Conservation (phyloP, 2,888 invertebrate species). For the Torymus texanus region DNA sequence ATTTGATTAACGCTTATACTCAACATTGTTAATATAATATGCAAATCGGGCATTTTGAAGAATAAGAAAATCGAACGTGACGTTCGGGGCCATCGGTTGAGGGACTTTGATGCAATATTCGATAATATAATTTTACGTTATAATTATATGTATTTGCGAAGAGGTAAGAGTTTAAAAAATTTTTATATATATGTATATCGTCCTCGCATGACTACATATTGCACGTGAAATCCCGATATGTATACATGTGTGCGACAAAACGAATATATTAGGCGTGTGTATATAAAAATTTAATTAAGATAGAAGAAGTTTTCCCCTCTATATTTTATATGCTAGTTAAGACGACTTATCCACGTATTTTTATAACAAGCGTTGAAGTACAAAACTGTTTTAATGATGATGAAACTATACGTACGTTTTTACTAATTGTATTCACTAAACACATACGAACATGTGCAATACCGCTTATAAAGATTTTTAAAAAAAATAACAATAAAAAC, state of each 20-base stretch:
- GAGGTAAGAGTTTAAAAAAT: constrained; percentile 14
- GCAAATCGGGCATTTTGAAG: neutral
- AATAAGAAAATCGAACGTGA: constrained; percentile 56
- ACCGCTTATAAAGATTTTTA: neutral
- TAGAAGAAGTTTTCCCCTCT: constrained; percentile 6
- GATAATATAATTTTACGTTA: constrained; percentile 53
- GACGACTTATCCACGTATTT: neutral
- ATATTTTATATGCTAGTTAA: constrained; percentile 17
- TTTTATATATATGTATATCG: neutral
- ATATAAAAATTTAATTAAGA: constrained; percentile 46
- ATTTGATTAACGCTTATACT: no score
- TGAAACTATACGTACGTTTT: constrained; percentile 16
- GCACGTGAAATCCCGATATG: constrained; percentile 1
- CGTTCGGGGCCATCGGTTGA: constrained; percentile 59
- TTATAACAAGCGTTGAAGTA: constrained; percentile 35
- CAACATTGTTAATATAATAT: no score
- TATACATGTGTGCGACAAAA: neutral
- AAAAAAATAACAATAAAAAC: no score
- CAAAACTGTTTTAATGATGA: constrained; percentile 33
- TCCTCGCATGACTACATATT: constrained; percentile 19
- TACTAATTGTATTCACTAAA: constrained; percentile 29
- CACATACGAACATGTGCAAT: constrained; percentile 6
- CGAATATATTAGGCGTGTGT: constrained; percentile 17
- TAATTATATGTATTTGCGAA: constrained; percentile 24
- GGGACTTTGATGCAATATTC: constrained; percentile 64